phyloP scores from a whole-genome alignment of 2,113 vertebrate genomes.

The Noturus placidus region DNA sequence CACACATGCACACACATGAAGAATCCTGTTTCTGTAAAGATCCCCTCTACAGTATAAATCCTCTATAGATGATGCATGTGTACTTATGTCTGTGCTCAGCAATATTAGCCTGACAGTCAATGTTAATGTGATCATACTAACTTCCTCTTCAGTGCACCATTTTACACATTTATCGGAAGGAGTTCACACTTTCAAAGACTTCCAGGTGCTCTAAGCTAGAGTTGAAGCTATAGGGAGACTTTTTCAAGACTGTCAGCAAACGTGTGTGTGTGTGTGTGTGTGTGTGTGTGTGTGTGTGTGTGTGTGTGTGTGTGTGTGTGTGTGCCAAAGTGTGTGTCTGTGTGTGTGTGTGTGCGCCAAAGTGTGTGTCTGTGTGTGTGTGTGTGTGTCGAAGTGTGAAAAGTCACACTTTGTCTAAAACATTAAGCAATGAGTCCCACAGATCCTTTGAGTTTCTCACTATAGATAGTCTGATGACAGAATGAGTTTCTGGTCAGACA shows the following conservation, averaged over 20 bases:
- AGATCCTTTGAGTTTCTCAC: slow-evolving; percentile 34
- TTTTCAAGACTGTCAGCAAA: slow-evolving; percentile 2
- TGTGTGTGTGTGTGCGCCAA: slow-evolving; percentile 16
- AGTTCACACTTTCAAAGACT: slow-evolving; percentile 41
- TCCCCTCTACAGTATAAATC: neutral
- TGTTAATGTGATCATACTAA: neutral
- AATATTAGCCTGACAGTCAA: slow-evolving; percentile 30
- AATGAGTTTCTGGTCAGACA: neutral
- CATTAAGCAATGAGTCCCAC: slow-evolving; percentile 29
- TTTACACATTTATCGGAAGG: slow-evolving; percentile 22
- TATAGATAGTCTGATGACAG: slow-evolving; percentile 22
- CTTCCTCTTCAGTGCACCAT: slow-evolving; percentile 5
- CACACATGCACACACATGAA: neutral
- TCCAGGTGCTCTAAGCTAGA: slow-evolving; percentile 25
- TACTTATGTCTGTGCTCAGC: slow-evolving; percentile 1
- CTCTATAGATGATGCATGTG: neutral
- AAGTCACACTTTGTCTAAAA: slow-evolving; percentile 47
- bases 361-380: slow-evolving; percentile 30
- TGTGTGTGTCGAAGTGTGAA: slow-evolving; percentile 45
- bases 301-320: slow-evolving; percentile 4
- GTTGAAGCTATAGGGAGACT: slow-evolving; percentile 35
- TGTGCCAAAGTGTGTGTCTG: slow-evolving; percentile 31
- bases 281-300: neutral
- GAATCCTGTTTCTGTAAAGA: neutral
- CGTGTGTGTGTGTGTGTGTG: neutral